These are phyloP conservation scores for Lepidocolaptes lacrymiger DNA, from an alignment of 2,797 vertebrate species.

Conservation along the genomic window DNA sequence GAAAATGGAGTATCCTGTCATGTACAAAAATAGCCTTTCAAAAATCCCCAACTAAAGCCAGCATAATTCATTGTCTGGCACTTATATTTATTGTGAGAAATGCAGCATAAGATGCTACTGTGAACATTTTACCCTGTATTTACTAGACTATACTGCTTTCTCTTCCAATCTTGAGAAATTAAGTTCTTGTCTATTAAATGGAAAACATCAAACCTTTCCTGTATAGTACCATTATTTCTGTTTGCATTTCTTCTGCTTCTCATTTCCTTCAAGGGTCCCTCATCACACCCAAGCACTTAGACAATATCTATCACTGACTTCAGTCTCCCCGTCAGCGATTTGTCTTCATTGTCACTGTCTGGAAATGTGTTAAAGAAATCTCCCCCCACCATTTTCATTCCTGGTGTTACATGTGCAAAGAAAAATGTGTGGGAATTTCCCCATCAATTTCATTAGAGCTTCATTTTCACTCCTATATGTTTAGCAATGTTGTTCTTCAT, in stretches of 20 bases:
- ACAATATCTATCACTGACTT: neutral
- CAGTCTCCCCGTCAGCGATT: neutral
- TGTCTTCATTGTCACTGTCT: neutral
- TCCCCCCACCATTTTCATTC: neutral
- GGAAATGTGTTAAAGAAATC: neutral
- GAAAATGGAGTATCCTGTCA: neutral
- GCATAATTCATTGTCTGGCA: neutral
- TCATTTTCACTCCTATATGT: neutral
- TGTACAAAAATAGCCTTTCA: neutral
- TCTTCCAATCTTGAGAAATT: neutral
- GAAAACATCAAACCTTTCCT: neutral
- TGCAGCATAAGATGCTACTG: neutral
- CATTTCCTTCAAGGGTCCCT: neutral
- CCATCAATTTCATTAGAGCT: neutral
- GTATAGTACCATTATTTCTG: neutral
- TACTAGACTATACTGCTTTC: neutral
- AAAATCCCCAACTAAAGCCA: neutral
- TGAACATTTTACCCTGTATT: neutral
- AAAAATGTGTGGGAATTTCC: neutral
- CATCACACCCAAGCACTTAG: neutral
- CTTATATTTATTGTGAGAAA: neutral
- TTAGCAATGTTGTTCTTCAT: neutral
- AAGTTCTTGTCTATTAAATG: neutral
- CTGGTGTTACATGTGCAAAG: neutral
- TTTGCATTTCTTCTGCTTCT: neutral